These are phyloP conservation scores for Chymomyza fuscimana DNA, from an alignment of 2,888 invertebrate genomes.

Conservation along the genomic window DNA sequence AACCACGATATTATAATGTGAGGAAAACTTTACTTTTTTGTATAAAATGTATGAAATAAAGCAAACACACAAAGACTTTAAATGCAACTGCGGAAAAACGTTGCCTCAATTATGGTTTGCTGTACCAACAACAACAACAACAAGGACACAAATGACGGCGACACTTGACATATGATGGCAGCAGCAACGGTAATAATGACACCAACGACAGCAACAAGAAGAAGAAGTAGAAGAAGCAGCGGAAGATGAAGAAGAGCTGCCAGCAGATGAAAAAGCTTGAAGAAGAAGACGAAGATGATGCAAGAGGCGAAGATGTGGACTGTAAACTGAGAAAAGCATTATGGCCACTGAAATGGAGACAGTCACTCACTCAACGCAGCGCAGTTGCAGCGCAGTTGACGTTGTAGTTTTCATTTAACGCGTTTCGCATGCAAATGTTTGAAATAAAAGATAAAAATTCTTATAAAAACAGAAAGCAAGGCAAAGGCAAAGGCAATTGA, in stretches of 20 bases:
- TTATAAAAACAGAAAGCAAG: background rate
- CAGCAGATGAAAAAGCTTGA: too few species aligned
- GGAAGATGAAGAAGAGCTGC: background rate
- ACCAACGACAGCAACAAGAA: constrained; percentile 42
- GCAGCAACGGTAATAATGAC: constrained; percentile 70
- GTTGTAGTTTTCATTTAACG: constrained; percentile 47
- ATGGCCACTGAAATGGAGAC: constrained; percentile 49
- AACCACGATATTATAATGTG: constrained; percentile 69
- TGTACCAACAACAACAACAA: constrained; percentile 22
- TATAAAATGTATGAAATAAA: constrained; percentile 39
- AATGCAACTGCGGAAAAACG: constrained; percentile 39
- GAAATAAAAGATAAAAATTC: constrained; percentile 60
- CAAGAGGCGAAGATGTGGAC: too few species aligned
- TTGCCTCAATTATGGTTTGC: constrained; percentile 37
- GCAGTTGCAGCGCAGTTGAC: background rate
- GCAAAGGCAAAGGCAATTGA: constrained; percentile 17
- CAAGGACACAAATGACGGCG: constrained; percentile 54
- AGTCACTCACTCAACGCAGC: background rate
- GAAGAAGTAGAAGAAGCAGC: background rate
- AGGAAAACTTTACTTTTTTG: constrained; percentile 55
- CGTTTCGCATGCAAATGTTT: constrained; percentile 70
- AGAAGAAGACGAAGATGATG: background rate
- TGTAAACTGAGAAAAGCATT: background rate
- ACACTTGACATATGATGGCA: constrained; percentile 72
- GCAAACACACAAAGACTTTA: constrained; percentile 55